These are phyloP conservation scores for Andrena marginata DNA, from an alignment of 2,888 invertebrate genomes.

Conservation along the genomic window DNA sequence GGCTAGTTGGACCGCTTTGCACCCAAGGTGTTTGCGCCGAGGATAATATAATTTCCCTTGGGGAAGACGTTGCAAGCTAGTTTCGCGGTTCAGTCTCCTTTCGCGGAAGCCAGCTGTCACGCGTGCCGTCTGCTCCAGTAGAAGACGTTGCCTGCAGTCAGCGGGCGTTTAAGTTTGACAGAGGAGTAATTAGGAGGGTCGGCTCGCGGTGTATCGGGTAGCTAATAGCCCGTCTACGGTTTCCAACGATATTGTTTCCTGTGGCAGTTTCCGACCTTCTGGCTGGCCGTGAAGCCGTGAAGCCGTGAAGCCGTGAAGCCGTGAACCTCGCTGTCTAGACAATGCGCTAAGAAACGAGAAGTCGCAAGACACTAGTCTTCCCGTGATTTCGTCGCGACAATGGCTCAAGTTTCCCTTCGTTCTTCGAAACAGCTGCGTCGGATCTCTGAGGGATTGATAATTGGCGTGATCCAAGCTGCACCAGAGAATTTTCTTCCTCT, in stretches of 20 bases:
- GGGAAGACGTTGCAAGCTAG: background rate
- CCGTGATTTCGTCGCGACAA: constrained; percentile 4
- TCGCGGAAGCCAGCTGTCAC: background rate
- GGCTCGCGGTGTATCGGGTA: constrained; percentile 8
- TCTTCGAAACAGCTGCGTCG: background rate
- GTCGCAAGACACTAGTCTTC: background rate
- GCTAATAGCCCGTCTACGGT: constrained; percentile 26
- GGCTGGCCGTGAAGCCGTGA: constrained; percentile 4
- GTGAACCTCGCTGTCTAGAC: constrained; percentile 5
- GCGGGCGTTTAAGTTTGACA: constrained; percentile 20
- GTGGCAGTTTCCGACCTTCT: constrained; percentile 4
- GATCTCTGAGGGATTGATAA: background rate
- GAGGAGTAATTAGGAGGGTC: constrained; percentile 32
- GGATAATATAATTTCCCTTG: no score
- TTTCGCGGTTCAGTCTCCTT: background rate
- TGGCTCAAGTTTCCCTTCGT: background rate
- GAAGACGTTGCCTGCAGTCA: background rate
- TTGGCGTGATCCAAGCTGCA: no score
- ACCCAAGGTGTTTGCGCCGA: no score
- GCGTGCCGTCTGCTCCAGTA: background rate
- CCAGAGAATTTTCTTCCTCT: background rate
- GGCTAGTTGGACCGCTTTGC: no score
- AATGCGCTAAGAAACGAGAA: constrained; percentile 7
- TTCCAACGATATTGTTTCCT: constrained; percentile 37
- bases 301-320: no score